phyloP scores from a whole-genome alignment of 2,797 vertebrate species.

The Labroides dimidiatus region DNA sequence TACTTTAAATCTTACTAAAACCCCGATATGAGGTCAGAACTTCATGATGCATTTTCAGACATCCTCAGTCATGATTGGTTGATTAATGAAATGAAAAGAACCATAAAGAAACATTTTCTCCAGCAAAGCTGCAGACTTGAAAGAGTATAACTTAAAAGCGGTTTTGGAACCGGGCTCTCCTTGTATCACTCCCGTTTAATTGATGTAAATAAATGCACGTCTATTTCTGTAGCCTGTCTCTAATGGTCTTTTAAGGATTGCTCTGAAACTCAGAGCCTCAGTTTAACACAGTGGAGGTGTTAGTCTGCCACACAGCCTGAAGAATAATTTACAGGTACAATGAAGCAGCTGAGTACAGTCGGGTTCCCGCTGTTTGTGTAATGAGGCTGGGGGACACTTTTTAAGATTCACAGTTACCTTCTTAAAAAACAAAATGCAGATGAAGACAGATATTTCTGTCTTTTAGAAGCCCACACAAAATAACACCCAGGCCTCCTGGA shows the following conservation, averaged over 20 bases:
- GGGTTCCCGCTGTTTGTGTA: constrained; percentile 28
- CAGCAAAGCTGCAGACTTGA: too few relatives aligned
- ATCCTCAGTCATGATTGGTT: too few relatives aligned
- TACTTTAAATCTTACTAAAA: too few relatives aligned
- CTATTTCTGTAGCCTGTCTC: constrained; percentile 32
- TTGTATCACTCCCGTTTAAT: not conserved
- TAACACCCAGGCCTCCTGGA: constrained; percentile 1
- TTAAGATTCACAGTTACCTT: constrained; percentile 30
- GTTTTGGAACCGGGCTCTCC: not conserved
- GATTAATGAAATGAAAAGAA: too few relatives aligned
- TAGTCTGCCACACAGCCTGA: constrained; percentile 22
- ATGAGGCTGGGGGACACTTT: not conserved
- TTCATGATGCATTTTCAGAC: too few relatives aligned
- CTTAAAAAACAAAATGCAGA: constrained; percentile 12
- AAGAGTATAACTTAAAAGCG: too few relatives aligned
- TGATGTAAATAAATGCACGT: constrained; percentile 36
- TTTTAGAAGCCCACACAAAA: constrained; percentile 12
- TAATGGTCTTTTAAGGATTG: constrained; percentile 35
- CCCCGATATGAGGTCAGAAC: too few relatives aligned
- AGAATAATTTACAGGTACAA: constrained; percentile 30
- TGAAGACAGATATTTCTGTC: not conserved
- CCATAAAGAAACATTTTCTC: too few relatives aligned
- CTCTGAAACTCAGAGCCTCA: constrained; percentile 31
- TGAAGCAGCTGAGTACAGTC: not conserved
- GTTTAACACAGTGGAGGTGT: constrained; percentile 47